Percentiles rank a stretch among this genome's conserved stretches.
Evolutionary conservation across 2,888 invertebrate genomes (phyloP).

Genomic region (Keiferia lycopersicella): DNA sequence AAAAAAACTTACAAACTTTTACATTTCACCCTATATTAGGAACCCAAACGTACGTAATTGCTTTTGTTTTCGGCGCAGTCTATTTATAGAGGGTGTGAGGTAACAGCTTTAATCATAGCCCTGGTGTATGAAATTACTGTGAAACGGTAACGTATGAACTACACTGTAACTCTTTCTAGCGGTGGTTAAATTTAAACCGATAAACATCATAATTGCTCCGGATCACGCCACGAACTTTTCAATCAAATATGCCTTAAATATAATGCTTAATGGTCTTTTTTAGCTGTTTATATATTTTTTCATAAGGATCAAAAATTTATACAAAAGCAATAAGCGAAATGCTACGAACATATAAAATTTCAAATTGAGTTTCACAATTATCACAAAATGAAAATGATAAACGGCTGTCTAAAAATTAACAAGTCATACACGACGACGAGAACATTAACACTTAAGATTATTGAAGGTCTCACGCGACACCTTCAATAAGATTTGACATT

Average conservation of each 20-base stretch:
- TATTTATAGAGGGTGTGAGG: constrained; percentile 22
- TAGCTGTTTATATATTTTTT: too few relatives aligned
- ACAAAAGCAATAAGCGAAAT: too few relatives aligned
- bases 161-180: constrained; percentile 15
- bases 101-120: constrained; percentile 19
- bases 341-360: too few relatives aligned
- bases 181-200: constrained; percentile 48
- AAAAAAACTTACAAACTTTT: too few relatives aligned
- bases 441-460: too few relatives aligned
- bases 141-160: constrained; percentile 8
- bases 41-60: neutral
- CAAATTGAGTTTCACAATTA: too few relatives aligned
- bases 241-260: constrained; percentile 12
- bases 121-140: constrained; percentile 13
- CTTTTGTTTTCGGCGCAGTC: neutral
- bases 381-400: too few relatives aligned
- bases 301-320: too few relatives aligned
- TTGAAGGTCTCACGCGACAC: too few relatives aligned
- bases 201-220: constrained; percentile 50
- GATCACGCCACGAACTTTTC: constrained; percentile 39
- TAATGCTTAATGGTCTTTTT: neutral
- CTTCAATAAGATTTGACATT: too few relatives aligned
- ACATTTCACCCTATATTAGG: neutral
- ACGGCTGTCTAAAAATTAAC: too few relatives aligned
- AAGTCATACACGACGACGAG: too few relatives aligned